Base-by-base conservation (phyloP, 2,888 invertebrate species). In the Drepana falcataria region DNA sequence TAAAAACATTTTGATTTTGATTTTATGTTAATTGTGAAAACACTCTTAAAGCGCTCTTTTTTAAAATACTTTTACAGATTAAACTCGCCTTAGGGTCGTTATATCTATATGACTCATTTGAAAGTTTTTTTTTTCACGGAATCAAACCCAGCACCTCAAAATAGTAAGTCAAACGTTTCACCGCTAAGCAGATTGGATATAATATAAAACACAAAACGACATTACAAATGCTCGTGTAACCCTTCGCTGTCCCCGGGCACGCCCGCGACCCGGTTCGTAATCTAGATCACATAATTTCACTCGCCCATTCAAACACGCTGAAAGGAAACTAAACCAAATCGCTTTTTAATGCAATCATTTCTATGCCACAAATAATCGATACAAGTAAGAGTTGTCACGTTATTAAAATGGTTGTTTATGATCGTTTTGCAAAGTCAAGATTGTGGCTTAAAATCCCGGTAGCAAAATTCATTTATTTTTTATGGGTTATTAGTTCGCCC, bases 201-300 rank as follows among this genome's bases (percentile, higher is more conserved):
- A 48, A 48, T 6, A n/a, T 33, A 51, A 41, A 34, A 34, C 34
- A 51, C 40, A 51, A 9, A 9, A 9, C 9, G 44, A 2, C 44
- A 44, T 44, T 51, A 34, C 34, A 40, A 51, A 51, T 51, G 51
- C 40, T 51, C 51, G 51, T 35, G 5, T 33, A 49, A 40, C 49
- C 40, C 40, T 49, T 49, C 49, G 40, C 49, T 49, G 49, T 51
- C 51, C 40, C 51, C 41, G 51, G 51, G 51, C 60, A 56, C 54
- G 53, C 51, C 59, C 61, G 59, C 58, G 56, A 54, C 55, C 53
- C 54, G 56, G 52, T 37, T 51, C 60, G 60, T 65, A 64, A 63
- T 63, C 65, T 64, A 64, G 59, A 65, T 65, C 60, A 60, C 65
- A 64, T 62, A 64, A 65, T 65, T 63, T 62, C 57, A 60, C 61